A percentile compares a stretch with the other conserved stretches of the same genome.
Conservation (phyloP, 2,113 vertebrate species). For the Pagrus major region DNA sequence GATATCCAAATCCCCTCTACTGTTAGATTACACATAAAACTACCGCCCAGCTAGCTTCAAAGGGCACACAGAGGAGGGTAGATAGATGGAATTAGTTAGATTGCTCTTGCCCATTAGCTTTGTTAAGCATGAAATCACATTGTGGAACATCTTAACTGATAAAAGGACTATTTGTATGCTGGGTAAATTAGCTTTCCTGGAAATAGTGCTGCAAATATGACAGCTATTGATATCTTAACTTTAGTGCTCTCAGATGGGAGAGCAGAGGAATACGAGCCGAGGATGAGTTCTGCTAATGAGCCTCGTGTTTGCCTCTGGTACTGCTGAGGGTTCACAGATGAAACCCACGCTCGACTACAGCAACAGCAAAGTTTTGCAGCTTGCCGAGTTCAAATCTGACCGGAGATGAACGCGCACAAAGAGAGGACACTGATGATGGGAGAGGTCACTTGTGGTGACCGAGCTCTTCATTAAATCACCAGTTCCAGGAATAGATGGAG, state of each 20-base stretch:
- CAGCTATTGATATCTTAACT: constrained; percentile 25
- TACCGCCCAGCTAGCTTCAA: constrained; percentile 31
- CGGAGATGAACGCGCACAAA: neutral
- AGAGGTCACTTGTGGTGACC: constrained; percentile 63
- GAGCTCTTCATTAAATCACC: constrained; percentile 82
- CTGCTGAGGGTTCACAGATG: neutral
- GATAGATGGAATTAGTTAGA: constrained; percentile 18
- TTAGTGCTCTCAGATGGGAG: neutral
- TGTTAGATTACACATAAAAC: constrained; percentile 48
- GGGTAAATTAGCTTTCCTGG: constrained; percentile 16
- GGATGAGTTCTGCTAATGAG: constrained; percentile 47
- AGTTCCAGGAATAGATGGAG: constrained; percentile 72
- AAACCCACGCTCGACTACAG: neutral
- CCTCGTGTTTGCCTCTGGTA: neutral
- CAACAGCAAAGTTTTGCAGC: neutral
- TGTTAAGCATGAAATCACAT: constrained; percentile 40
- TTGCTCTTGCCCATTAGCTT: constrained; percentile 26
- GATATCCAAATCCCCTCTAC: constrained; percentile 34
- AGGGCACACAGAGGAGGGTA: constrained; percentile 23
- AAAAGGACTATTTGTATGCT: constrained; percentile 18
- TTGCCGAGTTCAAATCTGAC: constrained; percentile 5
- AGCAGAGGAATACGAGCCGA: constrained; percentile 13
- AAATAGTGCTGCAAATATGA: constrained; percentile 11
- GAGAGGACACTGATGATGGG: constrained; percentile 37
- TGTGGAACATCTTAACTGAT: constrained; percentile 21